Base-by-base conservation (phyloP, 2,113 vertebrate species). In the Nothobranchius furzeri region DNA sequence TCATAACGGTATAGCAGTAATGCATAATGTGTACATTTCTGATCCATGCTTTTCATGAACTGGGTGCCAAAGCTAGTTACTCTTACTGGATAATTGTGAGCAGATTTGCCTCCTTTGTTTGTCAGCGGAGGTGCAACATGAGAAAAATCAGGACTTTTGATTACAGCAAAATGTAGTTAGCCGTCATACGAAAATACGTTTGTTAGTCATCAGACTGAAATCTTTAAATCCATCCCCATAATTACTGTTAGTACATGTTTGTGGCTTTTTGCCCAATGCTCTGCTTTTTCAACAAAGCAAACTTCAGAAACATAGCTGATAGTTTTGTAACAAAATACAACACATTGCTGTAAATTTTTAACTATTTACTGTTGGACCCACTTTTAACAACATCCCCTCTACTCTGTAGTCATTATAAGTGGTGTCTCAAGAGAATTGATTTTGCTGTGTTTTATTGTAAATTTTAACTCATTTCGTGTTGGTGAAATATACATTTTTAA, bases 291-390 rank as follows among this genome's bases (percentile, higher is more conserved):
- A 82, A 70, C 82, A 82, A 76, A 81, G 63, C 14, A 68, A 62
- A 76, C 56, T 61, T 87, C 79, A 83, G 67, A 88, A 62, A 82
- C 52, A 83, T 78, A 81, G 82, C 64, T 68, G 79, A 80, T 87
- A 77, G 70, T 85, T 90, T 91, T 91, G 69, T 86, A 89, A 85
- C 70, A 76, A 69, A 64, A 82, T 75, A 85, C 78, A 85, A 82
- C 68, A 85, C 72, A 83, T 82, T 82, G 81, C 71, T 85, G 80
- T 88, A 80, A 63, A 82, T 83, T 85, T 87, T 86, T 82, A 15
- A 68, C 24, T 76, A 17, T 86, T 85, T 74, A 70, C 72, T 81
- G 75, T 82, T 64, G 84, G 56, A 61, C 73, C 76, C 78, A 82
- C 64, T 48, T 82, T 75, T 68, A 58, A 82, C 78, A 81, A 63